Conservation (phyloP, 2,113 vertebrate genomes). For the Elephas maximus region DNA sequence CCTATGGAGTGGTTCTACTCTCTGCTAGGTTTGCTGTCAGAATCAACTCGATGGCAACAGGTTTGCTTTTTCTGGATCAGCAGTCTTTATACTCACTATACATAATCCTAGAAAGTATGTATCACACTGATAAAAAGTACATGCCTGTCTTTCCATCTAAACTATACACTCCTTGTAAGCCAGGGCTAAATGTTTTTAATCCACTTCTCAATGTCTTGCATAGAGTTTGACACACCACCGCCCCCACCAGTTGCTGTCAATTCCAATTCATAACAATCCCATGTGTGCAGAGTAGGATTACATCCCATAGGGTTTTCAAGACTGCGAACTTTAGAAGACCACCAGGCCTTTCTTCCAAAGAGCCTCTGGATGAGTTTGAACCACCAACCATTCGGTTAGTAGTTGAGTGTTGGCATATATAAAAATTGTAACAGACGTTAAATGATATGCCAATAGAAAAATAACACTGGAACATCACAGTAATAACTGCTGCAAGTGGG, state of each 20-base stretch:
- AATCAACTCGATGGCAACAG: no score
- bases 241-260: not conserved
- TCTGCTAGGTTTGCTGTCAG: no score
- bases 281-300: not conserved
- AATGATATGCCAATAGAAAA: constrained; percentile 2
- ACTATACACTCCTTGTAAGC: not conserved
- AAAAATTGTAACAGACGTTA: not conserved
- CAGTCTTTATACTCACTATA: not conserved
- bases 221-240: not conserved
- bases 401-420: not conserved
- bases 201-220: not conserved
- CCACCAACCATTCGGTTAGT: not conserved
- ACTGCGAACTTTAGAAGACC: not conserved
- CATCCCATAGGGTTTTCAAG: not conserved
- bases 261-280: not conserved
- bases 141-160: not conserved
- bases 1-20: no score
- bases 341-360: not conserved
- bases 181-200: not conserved
- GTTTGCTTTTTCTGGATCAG: not conserved
- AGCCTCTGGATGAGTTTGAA: not conserved
- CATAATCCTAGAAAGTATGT: not conserved
- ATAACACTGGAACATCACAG: not conserved
- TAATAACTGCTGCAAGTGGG: not conserved
- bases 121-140: not conserved